Percentiles rank a stretch among this genome's conserved stretches.
Conservation (phyloP, 2,888 invertebrate genomes). For the Lordiphosa andalusiaca region DNA sequence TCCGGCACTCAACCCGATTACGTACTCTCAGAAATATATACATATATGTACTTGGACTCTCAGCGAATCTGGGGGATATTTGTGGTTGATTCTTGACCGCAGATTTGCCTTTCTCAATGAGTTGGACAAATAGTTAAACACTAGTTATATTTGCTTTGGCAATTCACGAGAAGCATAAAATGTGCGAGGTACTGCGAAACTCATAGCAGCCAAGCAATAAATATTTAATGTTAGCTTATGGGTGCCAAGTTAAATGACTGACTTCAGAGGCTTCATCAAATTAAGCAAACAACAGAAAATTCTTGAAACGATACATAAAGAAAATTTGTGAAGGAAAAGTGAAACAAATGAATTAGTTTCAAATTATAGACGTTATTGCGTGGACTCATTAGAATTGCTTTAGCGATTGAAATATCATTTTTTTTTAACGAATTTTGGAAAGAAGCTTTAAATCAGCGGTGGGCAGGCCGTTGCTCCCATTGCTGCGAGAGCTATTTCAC, state of each 20-base stretch:
- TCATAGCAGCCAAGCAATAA: constrained; percentile 6
- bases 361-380: no score
- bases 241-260: not conserved
- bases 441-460: no score
- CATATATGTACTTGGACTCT: not conserved
- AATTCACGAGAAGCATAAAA: constrained; percentile 24
- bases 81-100: constrained; percentile 7
- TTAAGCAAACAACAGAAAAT: no score
- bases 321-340: no score
- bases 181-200: constrained; percentile 14
- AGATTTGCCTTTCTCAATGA: constrained; percentile 3
- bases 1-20: constrained; percentile 24
- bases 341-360: no score
- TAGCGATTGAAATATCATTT: no score
- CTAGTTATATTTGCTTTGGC: constrained; percentile 22
- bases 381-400: no score
- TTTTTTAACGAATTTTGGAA: no score
- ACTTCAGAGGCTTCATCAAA: no score
- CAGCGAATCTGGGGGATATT: constrained; percentile 22
- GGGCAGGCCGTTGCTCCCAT: no score
- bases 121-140: constrained; percentile 9
- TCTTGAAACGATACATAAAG: no score
- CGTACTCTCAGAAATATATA: constrained; percentile 8
- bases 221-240: constrained; percentile 3
- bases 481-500: no score